phyloP scores from a whole-genome alignment of 2,113 vertebrate genomes.

The Azemiops feae region DNA sequence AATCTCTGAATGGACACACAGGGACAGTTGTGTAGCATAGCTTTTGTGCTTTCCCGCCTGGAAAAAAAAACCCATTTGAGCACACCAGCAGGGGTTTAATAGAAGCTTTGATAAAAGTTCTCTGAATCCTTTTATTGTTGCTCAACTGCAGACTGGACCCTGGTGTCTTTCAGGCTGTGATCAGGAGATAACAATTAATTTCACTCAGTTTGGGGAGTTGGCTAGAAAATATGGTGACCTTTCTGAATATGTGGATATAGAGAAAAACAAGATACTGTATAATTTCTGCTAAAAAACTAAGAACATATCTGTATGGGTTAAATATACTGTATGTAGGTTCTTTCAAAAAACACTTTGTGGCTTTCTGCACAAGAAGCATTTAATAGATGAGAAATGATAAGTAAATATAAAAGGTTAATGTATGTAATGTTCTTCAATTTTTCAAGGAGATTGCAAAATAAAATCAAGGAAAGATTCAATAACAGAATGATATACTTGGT shows the following conservation, averaged over 20 bases:
- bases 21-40: slow-evolving; percentile 56
- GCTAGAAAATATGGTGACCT: slow-evolving; percentile 46
- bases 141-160: slow-evolving; percentile 60
- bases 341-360: neutral
- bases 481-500: neutral
- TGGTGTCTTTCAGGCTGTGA: slow-evolving; percentile 50
- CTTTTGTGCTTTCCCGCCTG: slow-evolving; percentile 57
- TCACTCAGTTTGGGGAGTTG: slow-evolving; percentile 45
- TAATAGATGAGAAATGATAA: neutral
- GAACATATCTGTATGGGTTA: neutral
- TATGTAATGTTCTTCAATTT: neutral
- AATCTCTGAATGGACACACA: slow-evolving; percentile 61
- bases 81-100: slow-evolving; percentile 68
- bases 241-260: slow-evolving; percentile 29
- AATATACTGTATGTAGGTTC: neutral
- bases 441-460: neutral
- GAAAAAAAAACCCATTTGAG: slow-evolving; percentile 55
- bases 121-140: slow-evolving; percentile 62
- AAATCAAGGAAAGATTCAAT: neutral
- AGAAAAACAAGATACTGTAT: neutral
- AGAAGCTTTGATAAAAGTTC: slow-evolving; percentile 68
- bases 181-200: slow-evolving; percentile 58
- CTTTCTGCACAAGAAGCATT: neutral
- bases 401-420: neutral
- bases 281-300: neutral